Evolutionary conservation across 92 coral and sea anemone genomes (phyloP).

Genomic region (Paramuricea clavata): DNA sequence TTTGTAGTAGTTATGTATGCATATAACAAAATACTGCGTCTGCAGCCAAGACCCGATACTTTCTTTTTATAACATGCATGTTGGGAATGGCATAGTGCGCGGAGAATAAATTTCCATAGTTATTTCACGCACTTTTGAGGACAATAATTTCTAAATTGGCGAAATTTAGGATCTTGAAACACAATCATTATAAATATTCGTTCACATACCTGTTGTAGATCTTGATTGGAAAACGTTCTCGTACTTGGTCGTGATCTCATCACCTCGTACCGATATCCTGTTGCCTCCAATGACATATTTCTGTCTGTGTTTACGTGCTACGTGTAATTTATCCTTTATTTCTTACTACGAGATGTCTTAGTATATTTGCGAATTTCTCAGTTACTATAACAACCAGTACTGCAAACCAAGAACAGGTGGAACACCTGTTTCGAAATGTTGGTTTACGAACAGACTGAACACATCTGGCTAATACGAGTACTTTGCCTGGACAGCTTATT

Average conservation of each 20-base stretch:
- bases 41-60: no score
- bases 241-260: neutral
- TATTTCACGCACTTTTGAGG: no score
- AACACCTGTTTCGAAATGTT: neutral
- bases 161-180: no score
- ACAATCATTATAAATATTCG: neutral
- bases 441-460: neutral
- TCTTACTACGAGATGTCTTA: neutral
- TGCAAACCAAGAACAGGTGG: conserved; percentile 15
- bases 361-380: neutral
- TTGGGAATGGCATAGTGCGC: no score
- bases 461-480: no score
- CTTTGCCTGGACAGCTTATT: no score
- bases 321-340: neutral
- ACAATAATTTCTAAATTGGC: no score
- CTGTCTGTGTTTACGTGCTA: neutral
- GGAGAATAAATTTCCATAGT: no score
- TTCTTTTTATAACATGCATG: no score
- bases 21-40: no score
- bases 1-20: no score
- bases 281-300: conserved; percentile 33
- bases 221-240: neutral
- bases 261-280: conserved; percentile 19
- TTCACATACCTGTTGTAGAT: conserved; percentile 12
- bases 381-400: neutral